Conservation (phyloP, 2,888 invertebrate species). For the Stenichneumon culpator region DNA sequence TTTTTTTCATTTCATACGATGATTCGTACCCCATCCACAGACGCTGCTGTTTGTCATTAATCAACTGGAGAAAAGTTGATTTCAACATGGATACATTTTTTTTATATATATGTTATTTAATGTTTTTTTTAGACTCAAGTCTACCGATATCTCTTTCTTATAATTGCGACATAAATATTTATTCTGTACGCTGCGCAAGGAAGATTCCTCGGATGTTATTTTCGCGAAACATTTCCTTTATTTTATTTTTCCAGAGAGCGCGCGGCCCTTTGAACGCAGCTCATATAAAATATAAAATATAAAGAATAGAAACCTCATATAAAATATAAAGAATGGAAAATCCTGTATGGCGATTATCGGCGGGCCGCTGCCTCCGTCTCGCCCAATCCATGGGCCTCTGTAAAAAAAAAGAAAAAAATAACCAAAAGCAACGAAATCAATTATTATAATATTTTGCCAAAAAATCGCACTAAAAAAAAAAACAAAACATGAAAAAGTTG, state of each 20-base stretch:
- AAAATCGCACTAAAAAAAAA: too few relatives aligned
- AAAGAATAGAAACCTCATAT: too few relatives aligned
- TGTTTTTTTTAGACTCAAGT: slow-evolving; percentile 17
- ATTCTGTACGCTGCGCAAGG: background rate
- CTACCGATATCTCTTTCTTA: slow-evolving; percentile 46
- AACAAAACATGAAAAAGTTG: too few relatives aligned
- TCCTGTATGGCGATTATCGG: slow-evolving; percentile 15
- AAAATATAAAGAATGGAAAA: background rate
- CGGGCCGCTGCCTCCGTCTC: too few relatives aligned
- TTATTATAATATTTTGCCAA: slow-evolving; percentile 28
- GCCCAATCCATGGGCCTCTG: background rate
- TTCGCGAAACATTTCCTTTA: too few relatives aligned
- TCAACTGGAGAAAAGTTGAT: background rate
- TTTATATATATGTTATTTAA: too few relatives aligned
- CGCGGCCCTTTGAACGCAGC: too few relatives aligned
- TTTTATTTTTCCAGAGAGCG: too few relatives aligned
- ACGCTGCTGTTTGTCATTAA: slow-evolving; percentile 74
- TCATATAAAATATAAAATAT: too few relatives aligned
- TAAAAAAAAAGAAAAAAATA: background rate
- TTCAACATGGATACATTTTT: background rate
- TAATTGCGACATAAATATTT: slow-evolving; percentile 26
- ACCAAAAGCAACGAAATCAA: background rate
- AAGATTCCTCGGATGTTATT: too few relatives aligned
- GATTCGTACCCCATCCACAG: slow-evolving; percentile 33
- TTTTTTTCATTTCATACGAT: slow-evolving; percentile 55